Base-by-base conservation (phyloP, 1,140 invertebrate species). In the Ceratosolen solmsi region DNA sequence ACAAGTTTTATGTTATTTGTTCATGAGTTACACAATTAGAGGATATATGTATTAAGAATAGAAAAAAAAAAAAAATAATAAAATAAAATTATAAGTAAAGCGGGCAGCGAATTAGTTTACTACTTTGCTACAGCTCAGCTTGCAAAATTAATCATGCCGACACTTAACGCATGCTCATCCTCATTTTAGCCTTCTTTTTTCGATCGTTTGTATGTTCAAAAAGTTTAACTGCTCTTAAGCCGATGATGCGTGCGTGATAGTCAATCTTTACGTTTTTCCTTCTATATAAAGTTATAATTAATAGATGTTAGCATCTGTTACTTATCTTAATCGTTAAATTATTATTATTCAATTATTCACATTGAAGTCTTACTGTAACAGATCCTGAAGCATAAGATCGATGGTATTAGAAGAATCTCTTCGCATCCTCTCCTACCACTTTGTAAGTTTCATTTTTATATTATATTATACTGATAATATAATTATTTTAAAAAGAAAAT, bases 361-460 rank as follows among this genome's bases (percentile, higher is more conserved):
- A 58, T 79, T 86, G n/a, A 27, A 71, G 84, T 87, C 84, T 83
- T 86, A 51, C 60, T 56, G 27, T 85, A 58, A 71, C 92, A 97
- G 96, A 95, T 97, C 80, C 91, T 96, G 88, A 96, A 96, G 92
- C 96, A 97, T 90, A 96, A 96, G 92, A 95, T 98, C 80, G 96
- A 98, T 90, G 98, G 98, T 85, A 97, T 99, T 76, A 94, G 98
- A 89, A 94, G 98, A 90, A 96, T 99, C 91, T 97, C 97, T 82
- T 95, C 98, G 27, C 99, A 99, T 94, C 98, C 98, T 27, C 92
- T 96, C 70, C 93, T 99, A 88, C 97, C 98, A 68, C 93, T 99
- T 86, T 99, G 97, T 98, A 94, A 97, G 96, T 94, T 54, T 30
- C 1, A 17, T 49, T 74, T 33, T n/a, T n/a, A 54, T 5, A 54